Percentiles rank a stretch among this genome's conserved stretches.
These are phyloP conservation scores for Lepidurus packardi DNA, from an alignment of 1,140 invertebrate species.

Conservation along the genomic window DNA sequence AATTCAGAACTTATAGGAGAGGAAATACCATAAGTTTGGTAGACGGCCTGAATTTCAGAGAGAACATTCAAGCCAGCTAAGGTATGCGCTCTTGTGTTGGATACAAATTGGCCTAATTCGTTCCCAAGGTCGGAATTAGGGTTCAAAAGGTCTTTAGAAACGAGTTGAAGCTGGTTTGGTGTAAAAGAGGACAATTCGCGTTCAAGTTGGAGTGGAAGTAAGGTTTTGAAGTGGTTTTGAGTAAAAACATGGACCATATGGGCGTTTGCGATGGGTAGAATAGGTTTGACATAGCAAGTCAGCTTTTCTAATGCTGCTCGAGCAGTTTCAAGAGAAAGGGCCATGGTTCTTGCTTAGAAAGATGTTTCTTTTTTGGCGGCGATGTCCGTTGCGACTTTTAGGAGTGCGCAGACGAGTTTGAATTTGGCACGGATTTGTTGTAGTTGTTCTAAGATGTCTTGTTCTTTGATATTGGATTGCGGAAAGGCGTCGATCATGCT, in stretches of 20 bases:
- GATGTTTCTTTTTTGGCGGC: conserved; percentile 19
- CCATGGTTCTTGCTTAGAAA: conserved; percentile 24
- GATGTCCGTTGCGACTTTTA: conserved; percentile 49
- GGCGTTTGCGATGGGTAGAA: conserved; percentile 60
- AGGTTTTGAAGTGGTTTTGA: conserved; percentile 57
- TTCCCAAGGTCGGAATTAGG: neutral
- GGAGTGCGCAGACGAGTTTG: conserved; percentile 58
- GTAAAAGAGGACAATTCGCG: conserved; percentile 30
- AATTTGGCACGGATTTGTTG: conserved; percentile 60
- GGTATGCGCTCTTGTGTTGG: neutral
- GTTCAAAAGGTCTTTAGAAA: conserved; percentile 26
- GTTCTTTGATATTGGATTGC: conserved; percentile 53
- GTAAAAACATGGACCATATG: conserved; percentile 77
- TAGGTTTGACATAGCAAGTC: conserved; percentile 52
- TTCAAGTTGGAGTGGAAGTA: conserved; percentile 36
- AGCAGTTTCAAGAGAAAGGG: conserved; percentile 40
- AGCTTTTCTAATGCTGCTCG: conserved; percentile 48
- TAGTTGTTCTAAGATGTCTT: conserved; percentile 56
- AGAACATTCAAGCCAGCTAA: conserved; percentile 23
- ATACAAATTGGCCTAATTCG: conserved; percentile 15
- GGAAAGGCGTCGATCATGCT: conserved; percentile 60
- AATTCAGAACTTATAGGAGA: conserved; percentile 6
- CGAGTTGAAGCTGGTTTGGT: neutral
- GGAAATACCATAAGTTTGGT: neutral
- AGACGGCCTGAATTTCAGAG: conserved; percentile 3